Evolutionary conservation across 2,797 vertebrate species (phyloP), one percentile per base, ranked within the genome.

Genomic region (Gallinago solitaria): DNA sequence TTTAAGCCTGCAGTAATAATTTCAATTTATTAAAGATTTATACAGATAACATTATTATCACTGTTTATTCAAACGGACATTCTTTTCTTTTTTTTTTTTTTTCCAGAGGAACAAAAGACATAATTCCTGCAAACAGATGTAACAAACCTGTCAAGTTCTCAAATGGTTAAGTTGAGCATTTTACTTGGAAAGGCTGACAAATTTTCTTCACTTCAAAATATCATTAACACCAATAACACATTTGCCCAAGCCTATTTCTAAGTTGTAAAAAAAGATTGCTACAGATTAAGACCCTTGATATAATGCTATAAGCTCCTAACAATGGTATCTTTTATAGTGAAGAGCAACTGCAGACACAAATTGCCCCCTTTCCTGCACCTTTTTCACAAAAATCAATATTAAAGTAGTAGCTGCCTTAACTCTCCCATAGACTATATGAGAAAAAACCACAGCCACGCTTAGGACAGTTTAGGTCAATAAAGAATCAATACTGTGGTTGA

Each of bases 391-490:
- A 98, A 98, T 98, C 98, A 98, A 98, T 98, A 98, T 97, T 97
- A 98, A 98, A 98, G 98, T 98, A 98, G 98, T 98, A 98, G 97
- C 97, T 98, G 98, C 98, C 97, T 98, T 98, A 98, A 98, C 98
- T 98, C 97, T 98, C 97, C 97, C 97, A 98, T 98, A 98, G 98
- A 98, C 98, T 98, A 95, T 97, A 97, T 97, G 95, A 97, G 97
- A 95, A 97, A 98, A 98, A 98, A 98, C 98, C 98, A 98, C 97
- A 98, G 98, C 98, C 96, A 96, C 97, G 97, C 98, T 98, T 98
- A 98, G 98, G 98, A 99, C 98, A 98, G 98, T 98, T 98, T 97
- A 98, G 98, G 99, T 99, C 99, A 99, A 99, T 99, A 99, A 99
- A 98, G 98, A 99, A 99, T 99, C 99, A 97, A 99, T 99, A 98